Evolutionary conservation across 2,113 vertebrate species (phyloP), one percentile per base, ranked within the genome.

Genomic region (Oplegnathus fasciatus): DNA sequence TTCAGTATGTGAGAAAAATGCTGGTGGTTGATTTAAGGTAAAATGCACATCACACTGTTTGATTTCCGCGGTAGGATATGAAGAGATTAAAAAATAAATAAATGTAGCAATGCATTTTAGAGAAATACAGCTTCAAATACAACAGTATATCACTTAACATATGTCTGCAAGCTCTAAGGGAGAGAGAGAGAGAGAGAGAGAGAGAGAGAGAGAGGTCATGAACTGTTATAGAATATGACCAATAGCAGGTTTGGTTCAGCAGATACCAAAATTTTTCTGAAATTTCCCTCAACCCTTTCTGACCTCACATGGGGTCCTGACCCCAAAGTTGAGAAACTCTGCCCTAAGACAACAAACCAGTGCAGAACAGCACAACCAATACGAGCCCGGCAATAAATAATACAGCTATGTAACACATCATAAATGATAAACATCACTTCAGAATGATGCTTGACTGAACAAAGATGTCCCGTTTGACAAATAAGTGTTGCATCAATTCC

Each of bases 391-490:
- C 20, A 26, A 28, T 72, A 42, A 65, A 82, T 54, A 57, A 67
- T 34, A 24, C 71, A 75, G 67, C 37, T 28, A 17, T 66, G 57
- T 26, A 81, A 42, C 44, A 30, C 54, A 37, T 68, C 61, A 76
- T 79, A 58, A 64, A 79, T 58, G 54, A 79, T 84, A 10, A 73
- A 65, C 32, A 69, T 46, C 15, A 4, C 61, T 80, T 80, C 28
- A 80, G 11, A 70, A 73, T 13, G n/a, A 80, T 3, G 20, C 60
- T 48, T 48, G 67, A 83, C 61, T 73, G 37, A 76, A 67, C 61
- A 76, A 42, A 40, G 37, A 24, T n/a, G 26, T 65, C 67, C 32
- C 18, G 15, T 75, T 62, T 58, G 71, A 2, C 0, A 73, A 80
- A 48, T 15, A 75, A 2, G 11, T 40, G 10, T 82, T 71, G 32